These are phyloP conservation scores for Sarcophaga bullata DNA, from an alignment of 1,140 invertebrate species.

Conservation along the genomic window DNA sequence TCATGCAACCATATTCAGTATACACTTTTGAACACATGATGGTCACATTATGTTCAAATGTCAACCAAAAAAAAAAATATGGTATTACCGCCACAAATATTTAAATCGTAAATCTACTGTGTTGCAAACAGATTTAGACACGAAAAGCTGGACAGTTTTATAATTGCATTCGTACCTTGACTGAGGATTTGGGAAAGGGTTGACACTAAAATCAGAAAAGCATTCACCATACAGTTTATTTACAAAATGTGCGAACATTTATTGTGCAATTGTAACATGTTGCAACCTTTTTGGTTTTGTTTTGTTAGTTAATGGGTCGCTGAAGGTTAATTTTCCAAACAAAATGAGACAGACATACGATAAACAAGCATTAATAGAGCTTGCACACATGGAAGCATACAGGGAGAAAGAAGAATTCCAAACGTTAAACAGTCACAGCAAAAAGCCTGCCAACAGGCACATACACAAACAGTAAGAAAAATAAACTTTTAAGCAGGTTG, in stretches of 20 bases:
- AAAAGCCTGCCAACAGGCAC: background rate
- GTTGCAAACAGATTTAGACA: background rate
- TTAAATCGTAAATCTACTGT: background rate
- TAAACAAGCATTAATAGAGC: slow-evolving; percentile 4
- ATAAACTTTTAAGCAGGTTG: too few species aligned
- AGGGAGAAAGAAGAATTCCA: background rate
- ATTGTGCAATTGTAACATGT: background rate
- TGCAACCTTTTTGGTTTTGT: background rate
- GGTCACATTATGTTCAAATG: too few species aligned
- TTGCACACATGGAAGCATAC: background rate
- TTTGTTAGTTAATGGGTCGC: slow-evolving; percentile 6
- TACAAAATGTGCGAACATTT: background rate
- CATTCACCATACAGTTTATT: background rate
- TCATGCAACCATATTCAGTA: too few species aligned
- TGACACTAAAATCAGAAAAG: background rate
- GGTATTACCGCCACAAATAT: too few species aligned
- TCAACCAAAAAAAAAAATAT: too few species aligned
- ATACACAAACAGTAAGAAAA: too few species aligned
- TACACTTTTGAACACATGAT: too few species aligned
- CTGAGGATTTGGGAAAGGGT: background rate
- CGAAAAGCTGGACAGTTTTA: background rate
- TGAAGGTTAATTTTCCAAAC: slow-evolving; percentile 22
- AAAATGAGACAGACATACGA: background rate
- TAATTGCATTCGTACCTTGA: background rate
- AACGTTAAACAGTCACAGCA: background rate